Evolutionary conservation across 2,797 vertebrate genomes (phyloP).

Genomic region (Miichthys miiuy): DNA sequence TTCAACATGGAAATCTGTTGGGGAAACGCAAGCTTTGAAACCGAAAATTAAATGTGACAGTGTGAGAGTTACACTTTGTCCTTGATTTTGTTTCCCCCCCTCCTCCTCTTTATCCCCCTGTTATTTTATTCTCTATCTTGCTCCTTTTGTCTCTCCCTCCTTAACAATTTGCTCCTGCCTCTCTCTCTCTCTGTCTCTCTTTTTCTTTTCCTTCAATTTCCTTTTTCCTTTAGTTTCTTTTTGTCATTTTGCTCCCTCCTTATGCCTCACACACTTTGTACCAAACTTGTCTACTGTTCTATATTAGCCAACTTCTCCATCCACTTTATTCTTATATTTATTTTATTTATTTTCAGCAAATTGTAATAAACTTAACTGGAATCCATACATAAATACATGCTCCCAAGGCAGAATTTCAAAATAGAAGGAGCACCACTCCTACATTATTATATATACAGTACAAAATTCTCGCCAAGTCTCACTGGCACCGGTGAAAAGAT

Average conservation of each 20-base stretch:
- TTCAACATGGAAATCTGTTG: slow-evolving; percentile 77
- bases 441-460: too few species aligned
- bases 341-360: background rate
- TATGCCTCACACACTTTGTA: background rate
- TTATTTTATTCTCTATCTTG: slow-evolving; percentile 69
- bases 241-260: slow-evolving; percentile 39
- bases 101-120: slow-evolving; percentile 42
- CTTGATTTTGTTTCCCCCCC: slow-evolving; percentile 75
- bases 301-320: slow-evolving; percentile 6
- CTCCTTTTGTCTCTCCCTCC: slow-evolving; percentile 61
- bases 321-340: background rate
- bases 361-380: background rate
- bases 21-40: slow-evolving; percentile 77
- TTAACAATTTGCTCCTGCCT: slow-evolving; percentile 62
- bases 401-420: background rate
- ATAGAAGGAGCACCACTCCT: background rate
- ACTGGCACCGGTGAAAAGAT: background rate
- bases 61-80: slow-evolving; percentile 81
- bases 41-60: slow-evolving; percentile 81
- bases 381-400: background rate
- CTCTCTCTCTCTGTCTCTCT: slow-evolving; percentile 10
- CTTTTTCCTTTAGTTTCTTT: slow-evolving; percentile 43
- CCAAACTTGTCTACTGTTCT: slow-evolving; percentile 4
- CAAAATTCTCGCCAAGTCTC: background rate
- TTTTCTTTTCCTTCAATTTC: slow-evolving; percentile 51